Conservation (phyloP, 1,140 invertebrate genomes). For the Drosophila ficusphila region DNA sequence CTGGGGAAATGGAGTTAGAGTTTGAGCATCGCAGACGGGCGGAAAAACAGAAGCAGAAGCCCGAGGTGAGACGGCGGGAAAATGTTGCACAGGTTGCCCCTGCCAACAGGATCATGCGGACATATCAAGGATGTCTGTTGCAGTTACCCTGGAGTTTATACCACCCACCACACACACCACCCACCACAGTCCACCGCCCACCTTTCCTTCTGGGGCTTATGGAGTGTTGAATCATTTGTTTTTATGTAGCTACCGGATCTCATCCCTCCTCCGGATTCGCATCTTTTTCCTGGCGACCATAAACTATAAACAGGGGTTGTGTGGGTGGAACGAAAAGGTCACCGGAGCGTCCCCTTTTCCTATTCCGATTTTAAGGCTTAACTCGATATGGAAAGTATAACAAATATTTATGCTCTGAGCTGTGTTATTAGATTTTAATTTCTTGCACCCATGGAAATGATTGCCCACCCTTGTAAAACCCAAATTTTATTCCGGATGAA, state of each 20-base stretch:
- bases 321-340: constrained; percentile 22
- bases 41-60: constrained; percentile 66
- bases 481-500: not conserved
- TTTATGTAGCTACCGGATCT: constrained; percentile 50
- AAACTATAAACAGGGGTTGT: constrained; percentile 61
- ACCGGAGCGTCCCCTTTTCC: not conserved
- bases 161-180: constrained; percentile 2
- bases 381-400: constrained; percentile 71
- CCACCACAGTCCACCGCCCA: too few relatives aligned
- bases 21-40: constrained; percentile 43
- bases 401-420: constrained; percentile 82
- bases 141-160: constrained; percentile 41
- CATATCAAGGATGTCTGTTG: constrained; percentile 65
- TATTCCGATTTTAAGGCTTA: constrained; percentile 17
- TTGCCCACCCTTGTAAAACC: constrained; percentile 6
- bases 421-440: constrained; percentile 83
- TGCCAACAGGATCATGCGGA: constrained; percentile 40
- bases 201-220: constrained; percentile 21
- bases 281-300: constrained; percentile 7
- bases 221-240: constrained; percentile 78
- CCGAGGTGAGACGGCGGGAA: constrained; percentile 44
- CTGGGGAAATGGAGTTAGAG: constrained; percentile 35
- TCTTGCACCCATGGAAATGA: constrained; percentile 74
- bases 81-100: constrained; percentile 76
- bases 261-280: constrained; percentile 3